phyloP scores from a whole-genome alignment of 1,140 invertebrate genomes.

The Cotesia glomerata region DNA sequence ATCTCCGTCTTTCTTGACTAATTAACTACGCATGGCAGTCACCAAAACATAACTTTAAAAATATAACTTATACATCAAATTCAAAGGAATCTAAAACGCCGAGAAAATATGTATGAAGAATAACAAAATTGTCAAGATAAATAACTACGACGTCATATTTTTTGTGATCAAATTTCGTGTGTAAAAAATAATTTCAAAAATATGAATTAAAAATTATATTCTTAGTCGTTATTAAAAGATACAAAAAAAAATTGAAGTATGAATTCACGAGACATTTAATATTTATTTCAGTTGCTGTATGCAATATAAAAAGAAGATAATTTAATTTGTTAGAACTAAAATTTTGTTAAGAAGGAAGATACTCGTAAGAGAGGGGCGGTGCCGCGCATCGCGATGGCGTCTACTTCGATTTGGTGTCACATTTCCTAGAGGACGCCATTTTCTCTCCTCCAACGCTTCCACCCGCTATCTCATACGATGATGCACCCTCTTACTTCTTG shows the following conservation, averaged over 20 bases:
- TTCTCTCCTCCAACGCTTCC: slow-evolving; percentile 49
- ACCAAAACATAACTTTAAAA: not conserved
- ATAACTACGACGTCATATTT: no score
- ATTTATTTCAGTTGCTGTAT: not conserved
- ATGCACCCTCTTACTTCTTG: slow-evolving; percentile 31
- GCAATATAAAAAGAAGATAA: not conserved
- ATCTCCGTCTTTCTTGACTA: slow-evolving; percentile 47
- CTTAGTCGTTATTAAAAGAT: not conserved
- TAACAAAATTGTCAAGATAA: not conserved
- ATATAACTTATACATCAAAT: no score
- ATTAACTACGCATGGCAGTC: slow-evolving; percentile 35
- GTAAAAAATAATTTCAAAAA: not conserved
- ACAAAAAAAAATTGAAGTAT: no score
- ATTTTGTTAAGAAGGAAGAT: slow-evolving; percentile 10
- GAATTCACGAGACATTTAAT: no score
- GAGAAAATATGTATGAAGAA: no score
- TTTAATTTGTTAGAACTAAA: not conserved
- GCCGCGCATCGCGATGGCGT: slow-evolving; percentile 61
- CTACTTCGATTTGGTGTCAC: slow-evolving; percentile 63
- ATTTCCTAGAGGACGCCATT: slow-evolving; percentile 59
- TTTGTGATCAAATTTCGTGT: no score
- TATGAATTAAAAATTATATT: not conserved
- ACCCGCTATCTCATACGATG: not conserved
- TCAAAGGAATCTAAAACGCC: not conserved
- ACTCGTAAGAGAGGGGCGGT: slow-evolving; percentile 55